These are phyloP conservation scores for Sphaerophoria taeniata DNA, from an alignment of 2,888 invertebrate genomes.

Conservation along the genomic window DNA sequence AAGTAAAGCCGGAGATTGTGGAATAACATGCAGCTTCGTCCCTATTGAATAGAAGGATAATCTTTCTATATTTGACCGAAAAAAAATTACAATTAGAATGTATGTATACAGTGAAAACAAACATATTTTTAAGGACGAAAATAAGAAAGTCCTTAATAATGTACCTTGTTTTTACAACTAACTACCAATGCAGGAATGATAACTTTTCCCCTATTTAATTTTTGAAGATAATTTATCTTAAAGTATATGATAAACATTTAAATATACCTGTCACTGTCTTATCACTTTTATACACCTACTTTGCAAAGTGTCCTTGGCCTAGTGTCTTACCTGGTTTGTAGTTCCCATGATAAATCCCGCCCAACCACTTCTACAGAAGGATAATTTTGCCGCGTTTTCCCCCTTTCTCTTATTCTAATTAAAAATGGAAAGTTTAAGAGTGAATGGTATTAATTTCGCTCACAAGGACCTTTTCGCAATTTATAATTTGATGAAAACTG, in stretches of 20 bases:
- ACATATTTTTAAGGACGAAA: too few species aligned
- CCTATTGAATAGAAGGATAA: neutral
- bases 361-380: neutral
- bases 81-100: conserved; percentile 36
- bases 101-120: neutral
- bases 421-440: conserved; percentile 69
- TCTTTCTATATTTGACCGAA: neutral
- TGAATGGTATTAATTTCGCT: conserved; percentile 69
- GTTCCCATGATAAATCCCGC: conserved; percentile 16
- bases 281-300: conserved; percentile 17
- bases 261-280: conserved; percentile 13
- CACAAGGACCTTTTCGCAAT: conserved; percentile 68
- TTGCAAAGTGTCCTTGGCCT: conserved; percentile 58
- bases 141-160: neutral
- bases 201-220: conserved; percentile 44
- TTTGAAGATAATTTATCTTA: conserved; percentile 49
- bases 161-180: neutral
- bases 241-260: conserved; percentile 57
- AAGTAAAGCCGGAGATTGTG: conserved; percentile 50
- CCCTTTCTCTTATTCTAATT: conserved; percentile 67
- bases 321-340: conserved; percentile 39
- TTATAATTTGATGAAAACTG: conserved; percentile 70
- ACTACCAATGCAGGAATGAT: conserved; percentile 43
- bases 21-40: conserved; percentile 28
- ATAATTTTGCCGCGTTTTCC: conserved; percentile 26